These are phyloP conservation scores for Phalanger gymnotis DNA, from an alignment of 2,797 vertebrate species.

Conservation along the genomic window DNA sequence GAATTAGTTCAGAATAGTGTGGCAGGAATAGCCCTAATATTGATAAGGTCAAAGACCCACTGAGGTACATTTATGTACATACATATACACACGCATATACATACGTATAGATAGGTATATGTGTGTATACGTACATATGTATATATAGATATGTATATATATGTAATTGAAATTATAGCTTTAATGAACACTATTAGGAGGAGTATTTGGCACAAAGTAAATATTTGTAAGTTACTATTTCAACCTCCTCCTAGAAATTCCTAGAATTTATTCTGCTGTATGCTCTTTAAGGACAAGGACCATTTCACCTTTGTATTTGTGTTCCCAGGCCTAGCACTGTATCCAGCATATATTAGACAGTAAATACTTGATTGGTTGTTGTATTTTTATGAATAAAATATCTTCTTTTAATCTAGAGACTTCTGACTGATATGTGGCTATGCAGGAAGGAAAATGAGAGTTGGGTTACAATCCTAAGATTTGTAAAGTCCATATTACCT, in stretches of 20 bases:
- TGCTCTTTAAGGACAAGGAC: not conserved
- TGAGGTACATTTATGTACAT: not conserved
- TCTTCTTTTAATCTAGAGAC: slow-evolving; percentile 13
- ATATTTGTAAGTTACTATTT: not conserved
- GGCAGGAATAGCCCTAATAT: not conserved
- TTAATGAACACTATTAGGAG: not conserved
- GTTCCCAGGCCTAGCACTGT: not conserved
- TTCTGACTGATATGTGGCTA: not conserved
- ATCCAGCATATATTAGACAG: not conserved
- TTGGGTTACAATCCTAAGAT: not conserved
- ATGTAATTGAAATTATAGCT: not conserved
- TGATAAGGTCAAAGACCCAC: not conserved
- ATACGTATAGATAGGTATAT: not conserved
- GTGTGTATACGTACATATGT: not conserved
- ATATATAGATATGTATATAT: not conserved
- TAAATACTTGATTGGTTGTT: not conserved
- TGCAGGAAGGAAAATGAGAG: not conserved
- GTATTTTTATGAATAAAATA: not conserved
- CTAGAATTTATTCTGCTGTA: not conserved
- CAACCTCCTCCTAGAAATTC: not conserved
- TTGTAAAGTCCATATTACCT: not conserved
- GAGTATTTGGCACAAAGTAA: not conserved
- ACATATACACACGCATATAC: too few species aligned
- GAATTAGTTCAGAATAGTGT: not conserved
- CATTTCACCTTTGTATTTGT: not conserved